Base-by-base conservation (phyloP, 2,888 invertebrate species). In the Chrysodeixis includens region DNA sequence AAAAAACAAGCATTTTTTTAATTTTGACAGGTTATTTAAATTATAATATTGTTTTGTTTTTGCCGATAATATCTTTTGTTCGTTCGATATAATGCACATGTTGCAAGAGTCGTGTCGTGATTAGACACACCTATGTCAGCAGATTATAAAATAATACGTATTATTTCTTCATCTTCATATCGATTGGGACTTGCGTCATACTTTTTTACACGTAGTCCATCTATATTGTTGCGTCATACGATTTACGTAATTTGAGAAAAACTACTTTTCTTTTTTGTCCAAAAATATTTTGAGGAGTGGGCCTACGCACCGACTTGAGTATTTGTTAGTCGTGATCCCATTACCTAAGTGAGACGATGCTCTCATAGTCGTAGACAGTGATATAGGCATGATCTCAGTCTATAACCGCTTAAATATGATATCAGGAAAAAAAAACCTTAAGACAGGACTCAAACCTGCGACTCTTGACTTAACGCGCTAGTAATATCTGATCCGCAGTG, bases 91-190 rank as follows among this genome's bases (percentile, higher is more conserved):
- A 67, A 61, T 66, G 53, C 55, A 30, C 69, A 66, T 66, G 44
- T 71, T 56, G 44, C 60, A 62, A 14, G 57, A 26, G 66, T 64
- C 63, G 18, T 65, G 58, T 74, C 71, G 74, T 77, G 77, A 80
- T 81, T 81, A 30, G 75, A 77, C 73, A 79, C 78, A 69, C 77
- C 74, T 78, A 78, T 75, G 75, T 83, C 69, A 55, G 65, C 57
- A 40, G 46, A 68, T 70, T 74, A 72, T 71, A 67, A 74, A 74
- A 73, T 59, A 65, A 78, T 69, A 40, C 40, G 4, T 40, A 75
- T 64, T 77, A 59, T 78, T 74, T 73, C 66, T 69, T 67, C 64
- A 75, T 70, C 62, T 66, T 67, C 69, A 63, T 51, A 66, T 66
- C 51, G 64, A 18, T 62, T 58, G 56, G 74, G 62, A 64, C 66